These are phyloP conservation scores for Hydrotaea cyrtoneurina DNA, from an alignment of 2,888 invertebrate species.

Conservation along the genomic window DNA sequence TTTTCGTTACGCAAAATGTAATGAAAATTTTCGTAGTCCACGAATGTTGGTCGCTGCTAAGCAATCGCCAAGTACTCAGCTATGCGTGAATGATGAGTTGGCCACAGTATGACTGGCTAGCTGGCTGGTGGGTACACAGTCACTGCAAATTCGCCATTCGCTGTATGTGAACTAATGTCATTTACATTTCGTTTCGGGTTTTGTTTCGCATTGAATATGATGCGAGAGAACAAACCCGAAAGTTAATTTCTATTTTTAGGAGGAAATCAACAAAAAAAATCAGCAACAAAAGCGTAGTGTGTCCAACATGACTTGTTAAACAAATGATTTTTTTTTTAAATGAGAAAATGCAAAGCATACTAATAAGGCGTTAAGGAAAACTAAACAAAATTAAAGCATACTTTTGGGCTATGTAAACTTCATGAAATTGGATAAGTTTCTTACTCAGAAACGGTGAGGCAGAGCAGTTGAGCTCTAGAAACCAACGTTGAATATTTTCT, in stretches of 20 bases:
- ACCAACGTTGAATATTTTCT: no score
- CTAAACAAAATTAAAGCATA: slow-evolving; percentile 23
- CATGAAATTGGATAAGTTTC: background rate
- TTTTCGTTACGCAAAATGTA: slow-evolving; percentile 14
- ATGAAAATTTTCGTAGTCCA: slow-evolving; percentile 22
- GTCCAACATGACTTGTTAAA: slow-evolving; percentile 12
- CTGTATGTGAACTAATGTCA: slow-evolving; percentile 40
- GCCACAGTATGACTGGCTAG: background rate
- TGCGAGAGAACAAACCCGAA: background rate
- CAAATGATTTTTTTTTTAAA: background rate
- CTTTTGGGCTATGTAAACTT: background rate
- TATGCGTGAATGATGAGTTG: slow-evolving; percentile 43
- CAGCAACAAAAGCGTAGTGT: background rate
- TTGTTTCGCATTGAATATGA: background rate
- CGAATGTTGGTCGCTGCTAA: background rate
- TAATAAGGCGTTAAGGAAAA: slow-evolving; percentile 20
- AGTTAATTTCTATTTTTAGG: slow-evolving; percentile 25
- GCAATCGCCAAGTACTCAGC: slow-evolving; percentile 17
- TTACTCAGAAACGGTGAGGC: background rate
- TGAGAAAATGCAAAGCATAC: slow-evolving; percentile 35
- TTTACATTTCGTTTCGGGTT: slow-evolving; percentile 14
- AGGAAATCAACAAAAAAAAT: background rate
- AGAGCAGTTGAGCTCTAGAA: no score
- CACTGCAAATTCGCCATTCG: background rate
- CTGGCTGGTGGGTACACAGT: background rate